Percentiles rank a stretch among this genome's conserved stretches.
Evolutionary conservation across 2,797 vertebrate species (phyloP).

Genomic region (Neosilurus hyrtlii): DNA sequence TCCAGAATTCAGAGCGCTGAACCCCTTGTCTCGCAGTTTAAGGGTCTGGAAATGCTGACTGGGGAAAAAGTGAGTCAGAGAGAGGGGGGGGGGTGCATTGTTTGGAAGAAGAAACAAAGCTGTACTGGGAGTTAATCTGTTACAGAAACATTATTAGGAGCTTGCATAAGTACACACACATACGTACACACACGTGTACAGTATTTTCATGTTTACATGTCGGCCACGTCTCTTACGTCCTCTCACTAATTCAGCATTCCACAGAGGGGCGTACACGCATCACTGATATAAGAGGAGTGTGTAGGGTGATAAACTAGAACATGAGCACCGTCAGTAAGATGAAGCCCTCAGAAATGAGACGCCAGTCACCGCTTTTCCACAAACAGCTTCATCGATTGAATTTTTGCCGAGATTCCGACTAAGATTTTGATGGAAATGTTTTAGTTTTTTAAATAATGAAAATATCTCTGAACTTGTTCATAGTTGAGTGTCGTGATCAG

Average conservation of each 20-base stretch:
- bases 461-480: too few species aligned
- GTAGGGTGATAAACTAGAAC: background rate
- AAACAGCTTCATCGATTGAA: background rate
- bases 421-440: too few species aligned
- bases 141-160: background rate
- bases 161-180: background rate
- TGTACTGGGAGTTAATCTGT: slow-evolving; percentile 38
- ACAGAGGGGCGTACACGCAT: background rate
- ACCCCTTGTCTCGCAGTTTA: slow-evolving; percentile 45
- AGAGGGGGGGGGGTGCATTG: slow-evolving; percentile 34
- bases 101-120: slow-evolving; percentile 8
- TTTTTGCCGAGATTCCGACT: too few species aligned
- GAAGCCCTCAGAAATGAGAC: background rate
- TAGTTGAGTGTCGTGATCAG: too few species aligned
- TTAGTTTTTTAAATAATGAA: too few species aligned
- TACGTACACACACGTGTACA: background rate
- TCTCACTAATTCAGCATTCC: background rate
- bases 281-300: background rate
- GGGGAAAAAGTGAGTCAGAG: slow-evolving; percentile 69
- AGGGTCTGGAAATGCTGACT: slow-evolving; percentile 66
- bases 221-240: background rate
- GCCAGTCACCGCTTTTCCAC: background rate
- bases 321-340: background rate
- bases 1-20: slow-evolving; percentile 29
- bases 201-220: background rate